Evolutionary conservation across 2,888 invertebrate species (phyloP).

Genomic region (Leptinotarsa juncta): DNA sequence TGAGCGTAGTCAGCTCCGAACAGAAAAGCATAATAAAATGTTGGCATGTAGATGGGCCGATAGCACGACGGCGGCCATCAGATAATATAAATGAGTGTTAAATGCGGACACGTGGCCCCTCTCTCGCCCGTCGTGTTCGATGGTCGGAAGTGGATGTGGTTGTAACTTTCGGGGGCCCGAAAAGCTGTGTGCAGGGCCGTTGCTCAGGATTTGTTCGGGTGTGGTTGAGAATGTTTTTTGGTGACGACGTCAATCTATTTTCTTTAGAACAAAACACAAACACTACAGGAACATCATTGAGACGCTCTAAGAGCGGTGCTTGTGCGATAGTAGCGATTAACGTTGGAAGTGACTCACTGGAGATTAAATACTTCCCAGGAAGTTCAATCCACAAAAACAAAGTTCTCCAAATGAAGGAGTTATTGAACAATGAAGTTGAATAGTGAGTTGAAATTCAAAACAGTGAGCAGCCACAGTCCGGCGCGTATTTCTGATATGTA

Average conservation of each 20-base stretch:
- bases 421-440: too few species aligned
- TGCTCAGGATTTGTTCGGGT: neutral
- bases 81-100: constrained; percentile 59
- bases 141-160: constrained; percentile 43
- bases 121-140: constrained; percentile 34
- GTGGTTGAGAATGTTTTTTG: neutral
- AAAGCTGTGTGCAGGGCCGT: neutral
- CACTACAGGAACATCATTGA: too few species aligned
- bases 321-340: too few species aligned
- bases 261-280: too few species aligned
- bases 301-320: too few species aligned
- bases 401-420: too few species aligned
- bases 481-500: too few species aligned
- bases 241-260: neutral
- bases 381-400: too few species aligned
- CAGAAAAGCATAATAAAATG: constrained; percentile 54
- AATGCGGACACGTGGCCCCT: constrained; percentile 56
- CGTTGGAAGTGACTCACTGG: too few species aligned
- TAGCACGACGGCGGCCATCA: constrained; percentile 49
- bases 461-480: too few species aligned
- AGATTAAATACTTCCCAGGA: too few species aligned
- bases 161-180: constrained; percentile 26
- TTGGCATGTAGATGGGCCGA: constrained; percentile 54
- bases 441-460: too few species aligned
- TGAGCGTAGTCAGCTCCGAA: constrained; percentile 36